Evolutionary conservation across 2,113 vertebrate genomes (phyloP).

Genomic region (Xyrauchen texanus): DNA sequence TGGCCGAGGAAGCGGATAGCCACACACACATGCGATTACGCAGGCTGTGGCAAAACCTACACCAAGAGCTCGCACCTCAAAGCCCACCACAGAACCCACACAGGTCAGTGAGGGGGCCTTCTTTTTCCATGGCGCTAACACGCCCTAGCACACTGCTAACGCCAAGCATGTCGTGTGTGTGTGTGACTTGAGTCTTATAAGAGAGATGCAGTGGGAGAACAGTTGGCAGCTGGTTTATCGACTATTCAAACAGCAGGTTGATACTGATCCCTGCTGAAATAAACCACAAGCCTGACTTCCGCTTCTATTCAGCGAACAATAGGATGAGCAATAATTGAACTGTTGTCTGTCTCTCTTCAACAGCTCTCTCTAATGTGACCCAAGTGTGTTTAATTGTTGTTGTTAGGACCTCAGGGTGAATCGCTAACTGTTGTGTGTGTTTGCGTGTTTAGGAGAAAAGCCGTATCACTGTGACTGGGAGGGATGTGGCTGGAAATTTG

Average conservation of each 20-base stretch:
- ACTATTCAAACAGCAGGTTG: slow-evolving; percentile 53
- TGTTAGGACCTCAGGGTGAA: slow-evolving; percentile 39
- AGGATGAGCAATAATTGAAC: slow-evolving; percentile 58
- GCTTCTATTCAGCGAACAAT: slow-evolving; percentile 56
- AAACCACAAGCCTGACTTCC: slow-evolving; percentile 50
- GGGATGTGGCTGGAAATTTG: slow-evolving; percentile 98
- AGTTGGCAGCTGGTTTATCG: slow-evolving; percentile 64
- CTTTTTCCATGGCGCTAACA: not conserved
- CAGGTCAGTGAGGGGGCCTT: slow-evolving; percentile 75
- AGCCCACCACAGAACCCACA: slow-evolving; percentile 95
- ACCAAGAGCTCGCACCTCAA: slow-evolving; percentile 99
- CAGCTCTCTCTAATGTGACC: not conserved
- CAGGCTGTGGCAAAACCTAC: slow-evolving; percentile 96
- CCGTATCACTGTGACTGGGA: slow-evolving; percentile 99
- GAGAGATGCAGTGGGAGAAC: not conserved
- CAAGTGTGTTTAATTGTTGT: not conserved
- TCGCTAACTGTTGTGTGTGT: slow-evolving; percentile 59
- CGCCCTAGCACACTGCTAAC: not conserved
- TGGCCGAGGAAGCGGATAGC: slow-evolving; percentile 96
- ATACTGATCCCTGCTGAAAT: slow-evolving; percentile 68
- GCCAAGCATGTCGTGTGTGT: not conserved
- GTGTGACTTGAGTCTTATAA: no score
- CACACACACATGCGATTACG: slow-evolving; percentile 94
- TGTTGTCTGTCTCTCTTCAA: slow-evolving; percentile 36
- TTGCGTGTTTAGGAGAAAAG: slow-evolving; percentile 85